Percentiles rank a stretch among this genome's conserved stretches.
phyloP scores from a whole-genome alignment of 1,140 invertebrate genomes.

The Drosophila sproati region DNA sequence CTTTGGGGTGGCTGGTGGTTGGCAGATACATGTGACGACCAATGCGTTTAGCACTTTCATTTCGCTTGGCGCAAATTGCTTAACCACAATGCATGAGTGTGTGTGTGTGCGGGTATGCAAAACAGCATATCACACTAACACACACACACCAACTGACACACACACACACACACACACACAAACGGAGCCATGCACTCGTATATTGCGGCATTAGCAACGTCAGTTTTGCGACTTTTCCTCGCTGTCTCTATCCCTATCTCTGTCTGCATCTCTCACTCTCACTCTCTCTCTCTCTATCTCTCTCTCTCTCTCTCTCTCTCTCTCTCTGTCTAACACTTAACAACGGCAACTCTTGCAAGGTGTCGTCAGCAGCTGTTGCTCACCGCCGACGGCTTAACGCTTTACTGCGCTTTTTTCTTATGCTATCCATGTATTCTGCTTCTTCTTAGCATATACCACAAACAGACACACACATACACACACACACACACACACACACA shows the following conservation, averaged over 20 bases:
- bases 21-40: slow-evolving; percentile 56
- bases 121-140: slow-evolving; percentile 16
- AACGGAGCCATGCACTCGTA: slow-evolving; percentile 13
- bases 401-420: slow-evolving; percentile 54
- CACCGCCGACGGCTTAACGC: slow-evolving; percentile 70
- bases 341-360: slow-evolving; percentile 63
- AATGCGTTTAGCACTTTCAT: slow-evolving; percentile 80
- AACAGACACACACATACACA: slow-evolving; percentile 8
- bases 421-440: slow-evolving; percentile 35
- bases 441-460: slow-evolving; percentile 18
- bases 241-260: background rate
- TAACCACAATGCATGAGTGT: slow-evolving; percentile 70
- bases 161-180: slow-evolving; percentile 8
- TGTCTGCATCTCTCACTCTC: background rate
- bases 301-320: slow-evolving; percentile 18
- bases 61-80: slow-evolving; percentile 79
- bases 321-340: slow-evolving; percentile 30
- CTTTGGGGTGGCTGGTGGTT: background rate
- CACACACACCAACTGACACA: background rate
- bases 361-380: slow-evolving; percentile 76
- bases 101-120: slow-evolving; percentile 48
- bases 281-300: slow-evolving; percentile 5
- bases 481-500: background rate
- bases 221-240: slow-evolving; percentile 38
- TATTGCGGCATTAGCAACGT: slow-evolving; percentile 66